Evolutionary conservation across 1,140 invertebrate species (phyloP).

Genomic region (Drosophila repletoides): DNA sequence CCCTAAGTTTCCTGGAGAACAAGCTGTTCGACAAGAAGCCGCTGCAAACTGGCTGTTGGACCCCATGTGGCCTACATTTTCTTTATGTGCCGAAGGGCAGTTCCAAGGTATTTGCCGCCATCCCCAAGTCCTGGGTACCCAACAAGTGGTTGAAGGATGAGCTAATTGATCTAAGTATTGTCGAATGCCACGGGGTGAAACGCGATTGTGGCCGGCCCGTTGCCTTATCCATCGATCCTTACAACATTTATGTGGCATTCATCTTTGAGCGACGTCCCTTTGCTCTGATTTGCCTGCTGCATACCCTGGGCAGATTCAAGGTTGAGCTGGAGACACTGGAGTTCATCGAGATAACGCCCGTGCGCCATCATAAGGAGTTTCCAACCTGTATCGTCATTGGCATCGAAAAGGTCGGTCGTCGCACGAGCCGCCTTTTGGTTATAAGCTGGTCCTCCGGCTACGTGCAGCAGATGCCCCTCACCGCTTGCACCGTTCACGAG

Average conservation of each 20-base stretch:
- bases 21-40: neutral
- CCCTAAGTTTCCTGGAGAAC: neutral
- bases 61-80: constrained; percentile 3
- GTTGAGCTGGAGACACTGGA: neutral
- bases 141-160: neutral
- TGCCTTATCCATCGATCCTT: constrained; percentile 29
- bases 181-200: neutral
- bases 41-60: constrained; percentile 39
- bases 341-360: neutral
- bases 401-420: neutral
- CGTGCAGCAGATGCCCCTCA: neutral
- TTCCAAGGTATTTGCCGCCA: neutral
- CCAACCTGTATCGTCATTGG: constrained; percentile 29
- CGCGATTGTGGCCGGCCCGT: neutral
- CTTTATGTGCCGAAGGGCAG: constrained; percentile 5
- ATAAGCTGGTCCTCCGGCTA: neutral
- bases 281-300: constrained; percentile 13
- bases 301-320: neutral
- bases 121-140: neutral
- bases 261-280: constrained; percentile 33
- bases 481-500: too few species aligned
- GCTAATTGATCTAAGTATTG: constrained; percentile 1
- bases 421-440: neutral
- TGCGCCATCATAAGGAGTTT: neutral
- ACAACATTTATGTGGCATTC: constrained; percentile 20